Evolutionary conservation across 1,140 invertebrate genomes (phyloP).

Genomic region (Epicauta chinensis): DNA sequence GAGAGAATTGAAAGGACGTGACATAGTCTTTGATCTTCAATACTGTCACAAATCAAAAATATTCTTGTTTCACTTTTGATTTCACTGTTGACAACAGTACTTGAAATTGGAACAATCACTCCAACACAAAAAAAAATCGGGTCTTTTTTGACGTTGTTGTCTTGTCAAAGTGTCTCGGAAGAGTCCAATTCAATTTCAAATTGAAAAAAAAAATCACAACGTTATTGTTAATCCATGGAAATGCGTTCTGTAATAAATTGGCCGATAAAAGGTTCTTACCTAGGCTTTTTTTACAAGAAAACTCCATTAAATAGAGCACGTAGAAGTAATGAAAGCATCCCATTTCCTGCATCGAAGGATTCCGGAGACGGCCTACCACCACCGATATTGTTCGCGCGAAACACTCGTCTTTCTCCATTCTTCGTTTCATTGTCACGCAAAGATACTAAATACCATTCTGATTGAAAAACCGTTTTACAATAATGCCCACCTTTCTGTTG

Average conservation of each 20-base stretch:
- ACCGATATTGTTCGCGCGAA: neutral
- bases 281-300: conserved; percentile 38
- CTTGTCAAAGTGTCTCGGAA: too few relatives aligned
- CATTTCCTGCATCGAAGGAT: conserved; percentile 30
- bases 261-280: conserved; percentile 35
- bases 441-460: conserved; percentile 36
- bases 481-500: too few relatives aligned
- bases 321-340: conserved; percentile 36
- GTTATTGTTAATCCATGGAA: conserved; percentile 11
- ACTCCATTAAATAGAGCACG: conserved; percentile 39
- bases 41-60: too few relatives aligned
- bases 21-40: too few relatives aligned
- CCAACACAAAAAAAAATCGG: too few relatives aligned
- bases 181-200: too few relatives aligned
- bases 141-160: too few relatives aligned
- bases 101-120: too few relatives aligned
- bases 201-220: conserved; percentile 8
- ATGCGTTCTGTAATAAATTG: conserved; percentile 29
- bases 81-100: too few relatives aligned
- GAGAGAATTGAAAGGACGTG: too few relatives aligned
- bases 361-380: conserved; percentile 18
- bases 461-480: conserved; percentile 30
- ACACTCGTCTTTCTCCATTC: conserved; percentile 3
- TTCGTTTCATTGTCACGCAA: conserved; percentile 34
- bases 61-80: too few relatives aligned